A percentile compares a stretch with the other conserved stretches of the same genome.
phyloP scores from a whole-genome alignment of 2,113 vertebrate species.

The Caretta caretta region DNA sequence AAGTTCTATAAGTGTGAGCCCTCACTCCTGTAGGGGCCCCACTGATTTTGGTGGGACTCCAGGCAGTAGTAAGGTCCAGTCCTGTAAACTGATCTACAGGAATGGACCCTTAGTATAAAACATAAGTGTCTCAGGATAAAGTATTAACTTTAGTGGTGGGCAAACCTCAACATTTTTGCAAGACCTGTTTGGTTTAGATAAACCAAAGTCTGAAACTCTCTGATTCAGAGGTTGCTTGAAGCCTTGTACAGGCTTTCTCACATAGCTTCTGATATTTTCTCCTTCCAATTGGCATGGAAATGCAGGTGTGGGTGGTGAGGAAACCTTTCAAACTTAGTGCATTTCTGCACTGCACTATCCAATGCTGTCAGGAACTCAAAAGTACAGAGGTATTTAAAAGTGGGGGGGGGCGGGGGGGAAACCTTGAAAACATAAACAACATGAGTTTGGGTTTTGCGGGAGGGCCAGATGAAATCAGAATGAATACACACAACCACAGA shows the following conservation, averaged over 20 bases:
- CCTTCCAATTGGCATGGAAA: not conserved
- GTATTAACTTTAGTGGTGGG: not conserved
- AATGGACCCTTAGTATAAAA: not conserved
- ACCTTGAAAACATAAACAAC: not conserved
- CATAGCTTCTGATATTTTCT: not conserved
- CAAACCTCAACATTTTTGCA: not conserved
- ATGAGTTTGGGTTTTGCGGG: not conserved
- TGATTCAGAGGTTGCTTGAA: not conserved
- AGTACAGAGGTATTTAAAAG: not conserved
- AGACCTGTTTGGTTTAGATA: not conserved
- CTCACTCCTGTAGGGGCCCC: not conserved
- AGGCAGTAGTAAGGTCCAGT: not conserved
- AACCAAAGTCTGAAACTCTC: not conserved
- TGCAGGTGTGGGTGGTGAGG: not conserved
- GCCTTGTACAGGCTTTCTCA: not conserved
- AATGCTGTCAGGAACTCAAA: not conserved
- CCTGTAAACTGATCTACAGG: not conserved
- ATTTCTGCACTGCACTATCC: not conserved
- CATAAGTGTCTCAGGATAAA: too few relatives aligned
- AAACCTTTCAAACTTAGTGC: not conserved
- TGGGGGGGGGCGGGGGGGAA: not conserved
- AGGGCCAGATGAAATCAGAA: not conserved
- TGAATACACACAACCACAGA: too few relatives aligned
- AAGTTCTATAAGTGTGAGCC: not conserved
- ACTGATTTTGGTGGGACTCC: not conserved